A percentile compares a stretch with the other conserved stretches of the same genome.
phyloP scores from a whole-genome alignment of 2,888 invertebrate species.

The Merodon equestris region DNA sequence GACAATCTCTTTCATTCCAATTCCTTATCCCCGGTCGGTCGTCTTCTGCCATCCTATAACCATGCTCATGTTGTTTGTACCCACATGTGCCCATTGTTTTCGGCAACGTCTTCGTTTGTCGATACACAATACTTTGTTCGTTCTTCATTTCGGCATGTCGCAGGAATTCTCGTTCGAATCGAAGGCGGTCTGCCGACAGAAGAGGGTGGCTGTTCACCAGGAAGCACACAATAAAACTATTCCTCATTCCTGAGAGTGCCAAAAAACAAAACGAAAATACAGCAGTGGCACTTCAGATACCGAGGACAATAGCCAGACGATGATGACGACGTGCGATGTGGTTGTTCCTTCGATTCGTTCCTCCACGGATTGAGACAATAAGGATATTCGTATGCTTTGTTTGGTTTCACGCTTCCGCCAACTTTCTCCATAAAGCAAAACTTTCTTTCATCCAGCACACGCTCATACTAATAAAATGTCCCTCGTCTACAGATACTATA shows the following conservation, averaged over 20 bases:
- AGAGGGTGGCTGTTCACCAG: constrained; percentile 2
- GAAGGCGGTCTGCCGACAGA: not conserved
- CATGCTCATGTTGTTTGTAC: not conserved
- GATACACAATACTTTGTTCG: constrained; percentile 14
- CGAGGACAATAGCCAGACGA: constrained; percentile 40
- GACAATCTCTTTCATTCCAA: constrained; percentile 31
- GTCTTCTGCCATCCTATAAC: too few relatives aligned
- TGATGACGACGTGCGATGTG: constrained; percentile 13
- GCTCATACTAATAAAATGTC: constrained; percentile 52
- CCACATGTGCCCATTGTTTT: constrained; percentile 26
- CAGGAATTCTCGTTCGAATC: constrained; percentile 7
- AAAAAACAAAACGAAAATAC: constrained; percentile 19
- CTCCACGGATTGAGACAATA: constrained; percentile 28
- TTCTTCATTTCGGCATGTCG: constrained; percentile 32
- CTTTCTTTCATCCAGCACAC: constrained; percentile 32
- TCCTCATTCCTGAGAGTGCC: constrained; percentile 20
- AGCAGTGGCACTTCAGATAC: constrained; percentile 51
- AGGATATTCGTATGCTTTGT: constrained; percentile 48
- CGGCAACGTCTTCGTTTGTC: constrained; percentile 9
- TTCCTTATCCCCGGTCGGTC: too few relatives aligned
- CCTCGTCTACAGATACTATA: constrained; percentile 5
- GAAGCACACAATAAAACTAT: constrained; percentile 34
- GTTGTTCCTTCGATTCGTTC: not conserved
- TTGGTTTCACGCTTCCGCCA: constrained; percentile 41
- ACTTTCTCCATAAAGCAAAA: constrained; percentile 36